Conservation (phyloP, 2,888 invertebrate genomes). For the Mimumesa dahlbomi region DNA sequence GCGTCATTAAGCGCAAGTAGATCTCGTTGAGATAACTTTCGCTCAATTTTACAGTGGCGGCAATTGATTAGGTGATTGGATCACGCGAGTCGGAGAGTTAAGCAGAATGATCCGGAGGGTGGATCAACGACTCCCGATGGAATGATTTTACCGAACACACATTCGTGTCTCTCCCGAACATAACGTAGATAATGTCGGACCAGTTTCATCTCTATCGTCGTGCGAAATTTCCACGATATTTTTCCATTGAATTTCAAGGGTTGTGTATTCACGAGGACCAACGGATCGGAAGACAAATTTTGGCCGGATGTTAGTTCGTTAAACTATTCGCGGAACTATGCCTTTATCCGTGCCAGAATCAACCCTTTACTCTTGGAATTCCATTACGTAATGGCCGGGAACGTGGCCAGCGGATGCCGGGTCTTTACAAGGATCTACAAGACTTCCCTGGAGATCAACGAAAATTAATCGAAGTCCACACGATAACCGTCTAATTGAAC, state of each 20-base stretch:
- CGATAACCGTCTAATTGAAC: too few relatives aligned
- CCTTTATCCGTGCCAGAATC: constrained; percentile 20
- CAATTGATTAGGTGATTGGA: constrained; percentile 49
- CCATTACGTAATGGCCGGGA: constrained; percentile 2
- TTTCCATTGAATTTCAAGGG: background rate
- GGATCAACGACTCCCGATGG: constrained; percentile 28
- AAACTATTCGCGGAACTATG: constrained; percentile 35
- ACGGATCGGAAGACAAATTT: background rate
- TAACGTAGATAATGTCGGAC: too few relatives aligned
- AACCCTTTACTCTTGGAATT: constrained; percentile 2
- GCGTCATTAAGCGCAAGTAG: constrained; percentile 30
- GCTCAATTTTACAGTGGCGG: constrained; percentile 36
- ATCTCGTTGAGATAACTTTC: constrained; percentile 52
- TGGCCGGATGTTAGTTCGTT: background rate
- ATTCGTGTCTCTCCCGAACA: too few relatives aligned
- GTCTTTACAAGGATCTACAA: background rate
- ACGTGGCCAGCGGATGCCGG: background rate
- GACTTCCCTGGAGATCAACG: background rate
- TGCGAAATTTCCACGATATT: background rate
- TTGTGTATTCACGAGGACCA: background rate
- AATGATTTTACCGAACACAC: constrained; percentile 23
- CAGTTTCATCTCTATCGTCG: too few relatives aligned
- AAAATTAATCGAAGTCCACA: too few relatives aligned
- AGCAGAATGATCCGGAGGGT: constrained; percentile 37
- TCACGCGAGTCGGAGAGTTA: constrained; percentile 41